Percentiles rank a stretch among this genome's conserved stretches.
phyloP scores from a whole-genome alignment of 2,888 invertebrate species.

The Campoplex capitator region DNA sequence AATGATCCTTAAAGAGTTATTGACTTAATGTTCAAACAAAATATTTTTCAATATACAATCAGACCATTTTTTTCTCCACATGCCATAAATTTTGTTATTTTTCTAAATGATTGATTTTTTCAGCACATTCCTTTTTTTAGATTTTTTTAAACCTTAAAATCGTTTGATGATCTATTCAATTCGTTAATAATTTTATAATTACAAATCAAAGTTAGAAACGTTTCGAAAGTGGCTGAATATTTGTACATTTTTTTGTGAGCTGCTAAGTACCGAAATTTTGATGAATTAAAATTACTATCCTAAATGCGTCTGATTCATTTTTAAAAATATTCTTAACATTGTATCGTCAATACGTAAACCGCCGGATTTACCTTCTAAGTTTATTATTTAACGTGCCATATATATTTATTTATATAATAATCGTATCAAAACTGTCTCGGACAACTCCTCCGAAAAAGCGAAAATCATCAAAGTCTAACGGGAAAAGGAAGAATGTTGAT shows the following conservation, averaged over 20 bases:
- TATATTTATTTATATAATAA: slow-evolving; percentile 20
- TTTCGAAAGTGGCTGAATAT: not conserved
- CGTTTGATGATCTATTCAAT: not conserved
- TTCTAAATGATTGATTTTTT: not conserved
- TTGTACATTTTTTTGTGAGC: not conserved
- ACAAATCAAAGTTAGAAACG: not conserved
- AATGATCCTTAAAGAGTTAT: not conserved
- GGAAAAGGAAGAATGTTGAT: not conserved
- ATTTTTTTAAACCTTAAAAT: not conserved
- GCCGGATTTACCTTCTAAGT: slow-evolving; percentile 18
- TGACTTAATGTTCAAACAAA: not conserved
- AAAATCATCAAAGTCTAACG: slow-evolving; percentile 6
- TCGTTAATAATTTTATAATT: not conserved
- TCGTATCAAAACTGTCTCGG: slow-evolving; percentile 25
- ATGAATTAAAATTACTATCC: not conserved
- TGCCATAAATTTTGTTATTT: not conserved
- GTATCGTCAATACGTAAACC: slow-evolving; percentile 17
- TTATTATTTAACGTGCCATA: slow-evolving; percentile 56
- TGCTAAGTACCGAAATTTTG: not conserved
- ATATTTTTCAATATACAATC: not conserved
- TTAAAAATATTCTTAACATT: not conserved
- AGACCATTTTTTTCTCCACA: not conserved
- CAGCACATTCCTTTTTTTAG: not conserved
- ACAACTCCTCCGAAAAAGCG: slow-evolving; percentile 1
- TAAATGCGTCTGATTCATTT: not conserved